A percentile compares a stretch with the other conserved stretches of the same genome.
phyloP scores from a whole-genome alignment of 2,113 vertebrate species.

The Sceloporus undulatus region DNA sequence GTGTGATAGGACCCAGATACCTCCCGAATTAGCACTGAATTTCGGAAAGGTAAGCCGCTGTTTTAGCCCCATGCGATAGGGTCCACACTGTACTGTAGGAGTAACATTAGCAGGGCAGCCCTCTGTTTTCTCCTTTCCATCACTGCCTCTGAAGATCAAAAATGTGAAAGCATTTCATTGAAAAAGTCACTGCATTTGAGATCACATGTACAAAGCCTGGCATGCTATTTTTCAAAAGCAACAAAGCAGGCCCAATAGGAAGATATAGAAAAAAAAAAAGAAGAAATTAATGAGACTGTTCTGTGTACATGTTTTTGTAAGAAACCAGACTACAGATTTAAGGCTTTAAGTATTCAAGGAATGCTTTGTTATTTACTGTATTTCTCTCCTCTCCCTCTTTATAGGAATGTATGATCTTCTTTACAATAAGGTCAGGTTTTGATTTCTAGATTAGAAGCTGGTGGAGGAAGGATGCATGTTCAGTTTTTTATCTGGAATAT shows the following conservation, averaged over 20 bases:
- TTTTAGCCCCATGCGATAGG: too few relatives aligned
- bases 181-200: background rate
- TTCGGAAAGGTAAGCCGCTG: too few relatives aligned
- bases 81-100: too few relatives aligned
- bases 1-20: too few relatives aligned
- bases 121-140: background rate
- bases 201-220: background rate
- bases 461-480: background rate
- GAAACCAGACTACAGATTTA: slow-evolving; percentile 29
- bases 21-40: too few relatives aligned
- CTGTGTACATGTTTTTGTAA: slow-evolving; percentile 4
- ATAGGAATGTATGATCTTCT: background rate
- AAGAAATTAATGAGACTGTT: slow-evolving; percentile 8
- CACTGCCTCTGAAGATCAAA: background rate
- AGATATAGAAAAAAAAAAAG: slow-evolving; percentile 19
- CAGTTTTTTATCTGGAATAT: background rate
- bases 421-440: background rate
- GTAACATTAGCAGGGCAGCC: too few relatives aligned
- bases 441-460: background rate
- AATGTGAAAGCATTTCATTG: background rate
- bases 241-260: background rate
- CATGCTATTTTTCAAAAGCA: background rate
- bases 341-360: slow-evolving; percentile 17
- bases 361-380: background rate
- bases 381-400: background rate